These are phyloP conservation scores for Rhagologus leucostigma DNA, from an alignment of 2,113 vertebrate genomes.

Conservation along the genomic window DNA sequence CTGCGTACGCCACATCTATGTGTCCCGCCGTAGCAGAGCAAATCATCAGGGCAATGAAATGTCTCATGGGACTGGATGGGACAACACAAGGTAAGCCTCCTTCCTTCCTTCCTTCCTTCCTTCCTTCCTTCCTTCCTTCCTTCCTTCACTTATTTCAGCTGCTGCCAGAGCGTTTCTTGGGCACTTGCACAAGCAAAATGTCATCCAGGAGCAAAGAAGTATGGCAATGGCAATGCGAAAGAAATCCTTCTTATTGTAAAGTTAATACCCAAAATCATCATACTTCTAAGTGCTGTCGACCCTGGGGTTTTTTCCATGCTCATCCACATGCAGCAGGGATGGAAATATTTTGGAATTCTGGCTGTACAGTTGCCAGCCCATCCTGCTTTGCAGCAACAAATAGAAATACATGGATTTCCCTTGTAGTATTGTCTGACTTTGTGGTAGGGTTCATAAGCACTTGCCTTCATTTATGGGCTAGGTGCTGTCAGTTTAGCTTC, in stretches of 20 bases:
- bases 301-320: background rate
- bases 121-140: background rate
- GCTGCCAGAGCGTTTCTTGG: background rate
- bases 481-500: constrained; percentile 1
- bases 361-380: background rate
- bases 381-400: background rate
- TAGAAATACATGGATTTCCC: background rate
- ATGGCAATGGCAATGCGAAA: background rate
- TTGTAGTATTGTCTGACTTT: background rate
- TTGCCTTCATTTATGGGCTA: background rate
- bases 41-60: constrained; percentile 84
- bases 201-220: background rate
- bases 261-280: background rate
- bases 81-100: constrained; percentile 79
- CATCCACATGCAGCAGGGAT: background rate
- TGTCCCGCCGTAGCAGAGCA: constrained; percentile 83
- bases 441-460: background rate
- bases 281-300: background rate
- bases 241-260: background rate
- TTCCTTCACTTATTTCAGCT: background rate
- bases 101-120: background rate
- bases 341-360: background rate
- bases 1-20: constrained; percentile 85
- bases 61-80: constrained; percentile 86
- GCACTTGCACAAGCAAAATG: rapidly evolving